Evolutionary conservation across 2,113 vertebrate genomes (phyloP).

Genomic region (Campylomormyrus numenius): DNA sequence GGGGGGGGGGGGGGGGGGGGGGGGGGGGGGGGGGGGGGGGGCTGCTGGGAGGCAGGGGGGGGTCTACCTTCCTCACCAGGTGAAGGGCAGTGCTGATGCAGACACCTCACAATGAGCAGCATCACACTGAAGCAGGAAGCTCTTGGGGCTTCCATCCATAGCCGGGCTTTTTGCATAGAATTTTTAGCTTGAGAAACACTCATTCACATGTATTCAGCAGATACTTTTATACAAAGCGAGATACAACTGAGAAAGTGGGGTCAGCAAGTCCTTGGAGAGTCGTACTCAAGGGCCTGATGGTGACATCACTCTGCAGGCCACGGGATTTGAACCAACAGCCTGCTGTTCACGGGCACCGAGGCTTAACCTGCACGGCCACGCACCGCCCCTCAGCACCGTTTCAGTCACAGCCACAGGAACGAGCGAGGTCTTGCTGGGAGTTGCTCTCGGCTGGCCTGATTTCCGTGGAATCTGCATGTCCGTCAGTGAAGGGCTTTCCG

Average conservation of each 20-base stretch:
- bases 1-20: no score
- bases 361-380: background rate
- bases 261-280: background rate
- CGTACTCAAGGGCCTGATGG: background rate
- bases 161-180: background rate
- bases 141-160: background rate
- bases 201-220: background rate
- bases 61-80: background rate
- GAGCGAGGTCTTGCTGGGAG: background rate
- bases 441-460: background rate
- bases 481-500: background rate
- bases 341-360: background rate
- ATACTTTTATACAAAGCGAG: background rate
- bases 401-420: background rate
- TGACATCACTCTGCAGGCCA: background rate
- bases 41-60: background rate
- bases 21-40: no score
- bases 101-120: background rate
- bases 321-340: background rate
- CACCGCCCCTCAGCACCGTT: background rate
- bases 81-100: background rate
- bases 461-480: background rate
- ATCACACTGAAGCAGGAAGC: background rate
- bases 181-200: background rate
- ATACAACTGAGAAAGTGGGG: background rate